phyloP scores from a whole-genome alignment of 1,140 invertebrate genomes.

The Drosophila prosaltans region DNA sequence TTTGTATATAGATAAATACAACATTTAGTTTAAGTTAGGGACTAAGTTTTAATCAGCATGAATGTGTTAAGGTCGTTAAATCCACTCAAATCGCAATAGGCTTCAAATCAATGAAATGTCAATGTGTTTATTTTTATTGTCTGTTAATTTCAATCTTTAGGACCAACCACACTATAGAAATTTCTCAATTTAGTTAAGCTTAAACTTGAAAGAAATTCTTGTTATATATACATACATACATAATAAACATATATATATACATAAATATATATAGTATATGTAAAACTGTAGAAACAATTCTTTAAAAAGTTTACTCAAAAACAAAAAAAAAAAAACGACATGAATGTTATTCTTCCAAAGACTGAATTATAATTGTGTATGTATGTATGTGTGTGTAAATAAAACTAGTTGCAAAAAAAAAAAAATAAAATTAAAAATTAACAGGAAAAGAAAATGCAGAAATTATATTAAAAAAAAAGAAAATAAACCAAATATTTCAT shows the following conservation, averaged over 20 bases:
- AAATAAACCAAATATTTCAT: no score
- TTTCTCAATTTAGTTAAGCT: constrained; percentile 7
- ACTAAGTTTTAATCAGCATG: constrained; percentile 6
- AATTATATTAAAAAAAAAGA: no score
- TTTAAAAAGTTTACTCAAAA: constrained; percentile 23
- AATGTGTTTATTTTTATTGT: no score
- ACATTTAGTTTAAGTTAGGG: background rate
- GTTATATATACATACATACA: constrained; percentile 5
- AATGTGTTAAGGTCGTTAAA: constrained; percentile 11
- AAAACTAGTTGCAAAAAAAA: constrained; percentile 53
- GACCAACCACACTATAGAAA: constrained; percentile 3
- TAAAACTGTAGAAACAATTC: constrained; percentile 38
- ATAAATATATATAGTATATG: constrained; percentile 12
- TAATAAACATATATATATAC: background rate
- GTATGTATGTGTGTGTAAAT: constrained; percentile 71
- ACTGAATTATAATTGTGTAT: constrained; percentile 78
- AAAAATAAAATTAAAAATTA: constrained; percentile 6
- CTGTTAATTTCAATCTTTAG: constrained; percentile 2
- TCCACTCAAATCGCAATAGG: background rate
- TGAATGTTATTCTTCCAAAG: constrained; percentile 81
- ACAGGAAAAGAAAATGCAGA: constrained; percentile 7
- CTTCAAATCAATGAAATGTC: background rate
- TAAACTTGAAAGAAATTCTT: background rate
- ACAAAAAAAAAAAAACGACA: constrained; percentile 57
- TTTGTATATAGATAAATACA: background rate